phyloP scores from a whole-genome alignment of 1,140 invertebrate species.

The Brachionus plicatilis region DNA sequence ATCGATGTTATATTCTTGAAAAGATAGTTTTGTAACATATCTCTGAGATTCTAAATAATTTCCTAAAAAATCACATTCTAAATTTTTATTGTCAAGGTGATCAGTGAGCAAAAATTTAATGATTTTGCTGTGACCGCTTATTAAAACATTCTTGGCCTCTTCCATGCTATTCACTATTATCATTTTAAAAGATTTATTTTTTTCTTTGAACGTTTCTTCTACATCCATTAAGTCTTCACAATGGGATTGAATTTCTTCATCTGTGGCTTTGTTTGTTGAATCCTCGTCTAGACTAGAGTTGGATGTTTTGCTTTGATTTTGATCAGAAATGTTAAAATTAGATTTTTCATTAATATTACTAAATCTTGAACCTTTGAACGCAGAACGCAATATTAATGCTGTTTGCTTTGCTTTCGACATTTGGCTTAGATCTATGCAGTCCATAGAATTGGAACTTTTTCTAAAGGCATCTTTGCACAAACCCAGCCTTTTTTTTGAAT shows the following conservation, averaged over 20 bases:
- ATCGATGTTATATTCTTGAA: not conserved
- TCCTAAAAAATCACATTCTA: not conserved
- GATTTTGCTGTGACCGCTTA: not conserved
- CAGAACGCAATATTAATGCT: not conserved
- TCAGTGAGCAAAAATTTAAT: not conserved
- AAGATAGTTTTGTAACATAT: not conserved
- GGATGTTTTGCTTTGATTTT: not conserved
- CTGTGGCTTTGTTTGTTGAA: not conserved
- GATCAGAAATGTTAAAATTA: not conserved
- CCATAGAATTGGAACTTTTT: not conserved
- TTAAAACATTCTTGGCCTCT: not conserved
- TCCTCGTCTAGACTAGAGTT: not conserved
- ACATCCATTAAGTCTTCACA: not conserved
- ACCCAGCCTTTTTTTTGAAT: conserved; percentile 12
- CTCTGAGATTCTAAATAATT: conserved; percentile 23
- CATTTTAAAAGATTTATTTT: not conserved
- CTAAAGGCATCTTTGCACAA: conserved; percentile 2
- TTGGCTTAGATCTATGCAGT: conserved; percentile 3
- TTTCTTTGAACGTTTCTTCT: not conserved
- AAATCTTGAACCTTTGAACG: not conserved
- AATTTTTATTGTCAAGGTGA: not conserved
- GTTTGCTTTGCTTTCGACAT: conserved; percentile 35
- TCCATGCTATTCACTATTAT: not conserved
- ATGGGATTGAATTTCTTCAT: not conserved
- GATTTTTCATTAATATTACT: not conserved